Base-by-base conservation (phyloP, 2,797 vertebrate species). In the Euthynnus affinis region DNA sequence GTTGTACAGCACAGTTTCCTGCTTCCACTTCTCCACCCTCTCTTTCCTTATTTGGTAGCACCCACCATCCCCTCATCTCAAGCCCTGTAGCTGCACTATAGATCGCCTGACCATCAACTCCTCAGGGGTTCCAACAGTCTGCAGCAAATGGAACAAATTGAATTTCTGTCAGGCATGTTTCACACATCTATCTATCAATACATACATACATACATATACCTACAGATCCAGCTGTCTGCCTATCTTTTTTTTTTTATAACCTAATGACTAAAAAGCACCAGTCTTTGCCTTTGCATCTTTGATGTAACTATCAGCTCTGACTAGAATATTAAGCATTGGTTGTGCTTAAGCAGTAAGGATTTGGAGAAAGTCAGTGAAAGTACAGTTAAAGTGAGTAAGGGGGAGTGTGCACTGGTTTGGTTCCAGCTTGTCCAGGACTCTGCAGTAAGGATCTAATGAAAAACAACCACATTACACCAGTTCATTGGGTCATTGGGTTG, bases 111-210 rank as follows among this genome's bases (percentile, higher is more conserved):
- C 86, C 77, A 78, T 81, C 75, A 74, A 72, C 64, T 86, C 82
- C 71, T 61, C 40, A 0, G 81, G 80, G 77, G 80, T 53, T 71
- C 76, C 51, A 69, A 51, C 70, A 83, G 70, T 75, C 37, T 68
- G 20, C 52, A 81, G 80, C 81, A 76, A 83, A 89, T 87, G 84
- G 81, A 60, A 51, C 61, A 91, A 91, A 90, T 88, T 83, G 40
- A 91, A 89, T 89, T 90, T 88, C 44, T 87, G 56, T 76, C 64
- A 84, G 82, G 51, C 75, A 51, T 84, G n/a, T 85, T 84, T 83
- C 72, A 80, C 83, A 85, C 74, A 89, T 76, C 64, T 37, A 37
- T 37, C 34, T 37, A 9, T 37, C 34, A 3, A 29, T 29, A 37
- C 34, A 37, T 9, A 37, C 34, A 37, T 9, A 37, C 34, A 37